A percentile compares a stretch with the other conserved stretches of the same genome.
These are phyloP conservation scores for Peucedramus taeniatus DNA, from an alignment of 2,113 vertebrate species.

Conservation along the genomic window DNA sequence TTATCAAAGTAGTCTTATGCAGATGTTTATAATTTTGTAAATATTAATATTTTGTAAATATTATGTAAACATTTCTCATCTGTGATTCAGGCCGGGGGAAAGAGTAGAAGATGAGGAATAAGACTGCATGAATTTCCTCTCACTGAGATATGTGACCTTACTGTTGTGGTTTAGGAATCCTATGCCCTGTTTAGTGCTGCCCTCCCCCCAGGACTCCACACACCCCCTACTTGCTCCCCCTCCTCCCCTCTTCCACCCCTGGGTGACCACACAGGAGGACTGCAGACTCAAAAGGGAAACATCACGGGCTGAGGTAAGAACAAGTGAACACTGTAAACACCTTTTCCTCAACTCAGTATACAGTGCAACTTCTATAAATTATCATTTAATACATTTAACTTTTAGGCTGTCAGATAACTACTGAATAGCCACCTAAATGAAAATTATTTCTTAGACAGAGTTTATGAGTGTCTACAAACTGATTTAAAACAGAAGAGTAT, in stretches of 20 bases:
- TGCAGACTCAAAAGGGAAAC: background rate
- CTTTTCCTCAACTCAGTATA: background rate
- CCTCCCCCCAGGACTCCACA: background rate
- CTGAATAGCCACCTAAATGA: background rate
- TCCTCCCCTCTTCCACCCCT: background rate
- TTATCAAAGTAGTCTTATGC: background rate
- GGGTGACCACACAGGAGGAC: rapidly evolving
- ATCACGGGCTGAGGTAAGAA: background rate
- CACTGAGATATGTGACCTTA: background rate
- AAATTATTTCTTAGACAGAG: background rate
- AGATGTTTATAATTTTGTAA: background rate
- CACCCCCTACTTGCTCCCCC: rapidly evolving
- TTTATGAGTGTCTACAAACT: background rate
- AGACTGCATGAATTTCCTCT: background rate
- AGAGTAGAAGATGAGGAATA: background rate
- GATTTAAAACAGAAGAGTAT: background rate
- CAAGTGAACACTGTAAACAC: background rate
- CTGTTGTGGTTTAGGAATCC: rapidly evolving
- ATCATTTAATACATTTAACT: background rate
- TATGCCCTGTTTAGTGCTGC: background rate
- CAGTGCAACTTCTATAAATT: background rate
- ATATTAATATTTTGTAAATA: background rate
- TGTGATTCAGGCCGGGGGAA: background rate
- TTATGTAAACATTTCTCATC: background rate
- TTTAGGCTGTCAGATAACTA: background rate